These are phyloP conservation scores for Cydia strobilella DNA, from an alignment of 1,140 invertebrate species.

Conservation along the genomic window DNA sequence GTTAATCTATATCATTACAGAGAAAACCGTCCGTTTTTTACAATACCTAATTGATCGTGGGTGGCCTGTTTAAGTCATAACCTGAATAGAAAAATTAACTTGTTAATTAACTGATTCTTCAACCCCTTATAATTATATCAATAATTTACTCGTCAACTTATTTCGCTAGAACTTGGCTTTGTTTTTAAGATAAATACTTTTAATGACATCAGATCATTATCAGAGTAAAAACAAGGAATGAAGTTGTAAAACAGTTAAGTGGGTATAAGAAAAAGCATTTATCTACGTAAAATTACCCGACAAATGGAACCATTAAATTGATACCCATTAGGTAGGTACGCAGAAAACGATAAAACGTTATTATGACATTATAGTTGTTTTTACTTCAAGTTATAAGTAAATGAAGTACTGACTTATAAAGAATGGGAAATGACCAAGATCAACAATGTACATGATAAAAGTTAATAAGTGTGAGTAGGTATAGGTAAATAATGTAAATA, in stretches of 20 bases:
- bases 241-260: slow-evolving; percentile 17
- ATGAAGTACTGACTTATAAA: too few relatives aligned
- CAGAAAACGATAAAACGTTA: background rate
- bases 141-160: background rate
- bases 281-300: background rate
- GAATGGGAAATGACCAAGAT: background rate
- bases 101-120: background rate
- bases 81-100: background rate
- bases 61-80: too few relatives aligned
- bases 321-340: background rate
- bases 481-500: too few relatives aligned
- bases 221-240: slow-evolving; percentile 3
- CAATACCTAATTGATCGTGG: background rate
- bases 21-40: background rate
- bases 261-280: background rate
- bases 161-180: background rate
- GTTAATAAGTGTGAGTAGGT: background rate
- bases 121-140: background rate
- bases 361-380: slow-evolving; percentile 10
- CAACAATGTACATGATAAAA: background rate
- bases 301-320: slow-evolving; percentile 13
- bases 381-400: background rate
- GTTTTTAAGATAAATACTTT: background rate
- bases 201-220: slow-evolving; percentile 10
- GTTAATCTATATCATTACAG: too few relatives aligned